phyloP scores from a whole-genome alignment of 2,888 invertebrate genomes.

The Metalampra italica region DNA sequence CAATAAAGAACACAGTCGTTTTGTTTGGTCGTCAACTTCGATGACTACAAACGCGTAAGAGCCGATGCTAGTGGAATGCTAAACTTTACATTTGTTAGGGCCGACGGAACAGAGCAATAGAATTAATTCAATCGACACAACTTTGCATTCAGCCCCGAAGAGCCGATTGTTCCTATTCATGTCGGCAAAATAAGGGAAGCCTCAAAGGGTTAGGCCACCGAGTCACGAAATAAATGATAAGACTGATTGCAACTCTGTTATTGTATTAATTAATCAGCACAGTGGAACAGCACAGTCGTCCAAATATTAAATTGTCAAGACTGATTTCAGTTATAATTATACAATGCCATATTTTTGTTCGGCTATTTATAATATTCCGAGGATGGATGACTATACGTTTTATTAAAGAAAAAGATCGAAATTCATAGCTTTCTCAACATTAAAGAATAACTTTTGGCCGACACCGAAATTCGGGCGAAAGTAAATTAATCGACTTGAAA shows the following conservation, averaged over 20 bases:
- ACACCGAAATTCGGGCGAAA: no score
- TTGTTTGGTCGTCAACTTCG: background rate
- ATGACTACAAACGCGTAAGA: slow-evolving; percentile 26
- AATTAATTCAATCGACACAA: slow-evolving; percentile 73
- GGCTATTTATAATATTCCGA: no score
- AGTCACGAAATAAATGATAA: slow-evolving; percentile 50
- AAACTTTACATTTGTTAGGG: slow-evolving; percentile 64
- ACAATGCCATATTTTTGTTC: no score
- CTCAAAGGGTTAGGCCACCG: slow-evolving; percentile 53
- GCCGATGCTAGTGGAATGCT: slow-evolving; percentile 41
- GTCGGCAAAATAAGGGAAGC: slow-evolving; percentile 56
- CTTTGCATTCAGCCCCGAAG: slow-evolving; percentile 60
- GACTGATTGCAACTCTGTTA: slow-evolving; percentile 4
- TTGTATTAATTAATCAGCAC: background rate
- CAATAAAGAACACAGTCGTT: background rate
- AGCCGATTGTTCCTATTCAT: slow-evolving; percentile 64
- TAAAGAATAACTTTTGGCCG: no score
- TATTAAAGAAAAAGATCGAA: no score
- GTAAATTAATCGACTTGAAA: no score
- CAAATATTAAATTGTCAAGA: no score
- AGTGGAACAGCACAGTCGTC: no score
- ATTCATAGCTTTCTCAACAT: no score
- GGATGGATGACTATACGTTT: no score
- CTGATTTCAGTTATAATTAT: no score
- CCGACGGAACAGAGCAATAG: slow-evolving; percentile 64